Base-by-base conservation (phyloP, 2,797 vertebrate species). In the Melopsittacus undulatus region DNA sequence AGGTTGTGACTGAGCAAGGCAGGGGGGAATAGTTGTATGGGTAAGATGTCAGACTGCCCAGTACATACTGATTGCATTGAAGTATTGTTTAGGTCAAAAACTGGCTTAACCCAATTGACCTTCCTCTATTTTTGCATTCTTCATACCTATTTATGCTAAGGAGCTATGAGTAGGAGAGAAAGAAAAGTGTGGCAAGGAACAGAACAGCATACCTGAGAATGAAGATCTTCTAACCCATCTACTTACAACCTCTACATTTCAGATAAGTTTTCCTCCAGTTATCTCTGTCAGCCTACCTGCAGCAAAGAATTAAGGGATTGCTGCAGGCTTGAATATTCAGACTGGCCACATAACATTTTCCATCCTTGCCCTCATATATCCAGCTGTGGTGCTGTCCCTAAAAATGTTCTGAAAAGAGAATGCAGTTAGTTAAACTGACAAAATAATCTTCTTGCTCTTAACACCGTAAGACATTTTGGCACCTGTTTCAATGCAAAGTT, bases 41-140 rank as follows among this genome's bases (percentile, higher is more conserved):
- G 7, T 14, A 40, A 90, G 32, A 10, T 27, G 3, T 49, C 38
- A 38, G 69, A 29, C 74, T 81, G 52, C 26, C 26, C 64, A 11
- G 5, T 5, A 2, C n/a, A 6, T 63, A 22, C n/a, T 51, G 40
- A 1, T 4, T 83, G 36, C 43, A 45, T 0, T 42, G 38, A 21
- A 72, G 10, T 46, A 19, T 19, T 29, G n/a, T 78, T 57, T 73
- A 63, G 22, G 26, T 57, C 30, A 49, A 83, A 83, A 87, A 40
- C 2, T 42, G 21, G 21, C 80, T n/a, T 12, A 77, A 6, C 11
- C 12, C 21, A 8, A 4, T 1, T 30, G 48, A 59, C 24, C 16
- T 26, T 27, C 18, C 10, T 21, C 38, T 5, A 4, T 70, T 67
- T 63, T 61, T 72, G 19, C 5, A 2, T 38, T 7, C 4, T 84